phyloP scores from a whole-genome alignment of 2,113 vertebrate species.

The Gymnorhina tibicen region DNA sequence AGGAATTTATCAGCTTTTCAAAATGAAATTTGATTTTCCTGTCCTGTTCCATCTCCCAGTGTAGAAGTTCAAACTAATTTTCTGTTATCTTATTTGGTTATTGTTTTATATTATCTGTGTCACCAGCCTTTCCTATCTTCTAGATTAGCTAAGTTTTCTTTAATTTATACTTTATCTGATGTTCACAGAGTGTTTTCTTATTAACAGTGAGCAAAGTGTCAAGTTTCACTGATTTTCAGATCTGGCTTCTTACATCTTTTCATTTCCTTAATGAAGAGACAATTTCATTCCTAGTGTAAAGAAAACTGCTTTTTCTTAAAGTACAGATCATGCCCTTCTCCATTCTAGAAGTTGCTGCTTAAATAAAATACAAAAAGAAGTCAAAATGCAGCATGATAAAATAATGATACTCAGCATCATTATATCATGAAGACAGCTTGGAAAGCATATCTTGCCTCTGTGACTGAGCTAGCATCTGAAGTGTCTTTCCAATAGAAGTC shows the following conservation, averaged over 20 bases:
- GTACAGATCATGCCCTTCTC: neutral
- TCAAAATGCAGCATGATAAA: neutral
- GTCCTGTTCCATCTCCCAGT: accelerated
- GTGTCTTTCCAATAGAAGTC: neutral
- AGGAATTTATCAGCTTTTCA: neutral
- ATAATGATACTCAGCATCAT: neutral
- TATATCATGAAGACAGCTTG: neutral
- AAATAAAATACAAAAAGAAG: neutral
- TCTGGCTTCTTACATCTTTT: neutral
- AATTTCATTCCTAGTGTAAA: neutral
- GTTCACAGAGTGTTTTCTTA: neutral
- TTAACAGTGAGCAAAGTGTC: neutral
- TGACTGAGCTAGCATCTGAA: neutral
- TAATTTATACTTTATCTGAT: neutral
- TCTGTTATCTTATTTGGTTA: neutral
- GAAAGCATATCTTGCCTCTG: neutral
- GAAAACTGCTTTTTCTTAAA: neutral
- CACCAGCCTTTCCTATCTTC: neutral
- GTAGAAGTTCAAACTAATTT: neutral
- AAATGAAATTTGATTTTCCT: neutral
- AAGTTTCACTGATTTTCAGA: neutral
- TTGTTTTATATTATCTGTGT: neutral
- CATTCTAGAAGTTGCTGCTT: neutral
- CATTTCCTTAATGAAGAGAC: neutral
- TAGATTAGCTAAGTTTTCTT: neutral